phyloP scores from a whole-genome alignment of 64 coral and sea anemone species.

The Astreopora myriophthalma region DNA sequence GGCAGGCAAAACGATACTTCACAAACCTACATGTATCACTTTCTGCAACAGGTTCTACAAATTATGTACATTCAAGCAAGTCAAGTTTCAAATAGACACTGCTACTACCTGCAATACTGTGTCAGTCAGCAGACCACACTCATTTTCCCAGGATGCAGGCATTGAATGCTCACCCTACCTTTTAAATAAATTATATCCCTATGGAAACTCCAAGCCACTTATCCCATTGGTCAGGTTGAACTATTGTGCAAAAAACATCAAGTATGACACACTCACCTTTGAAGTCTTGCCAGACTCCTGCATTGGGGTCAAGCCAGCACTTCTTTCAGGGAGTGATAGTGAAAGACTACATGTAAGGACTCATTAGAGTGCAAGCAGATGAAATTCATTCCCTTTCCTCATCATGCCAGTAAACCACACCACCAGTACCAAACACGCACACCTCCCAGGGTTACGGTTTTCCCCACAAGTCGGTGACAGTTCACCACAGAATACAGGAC shows the following conservation, averaged over 20 bases:
- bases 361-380: conserved; percentile 67
- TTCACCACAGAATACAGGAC: too few relatives aligned
- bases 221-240: conserved; percentile 48
- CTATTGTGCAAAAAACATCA: conserved; percentile 26
- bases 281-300: conserved; percentile 51
- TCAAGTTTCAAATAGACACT: conserved; percentile 72
- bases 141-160: not conserved
- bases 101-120: conserved; percentile 67
- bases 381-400: conserved; percentile 48
- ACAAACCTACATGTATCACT: not conserved
- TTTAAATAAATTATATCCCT: too few relatives aligned
- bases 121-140: not conserved
- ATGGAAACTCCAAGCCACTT: conserved; percentile 69
- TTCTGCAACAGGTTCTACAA: conserved; percentile 32
- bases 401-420: conserved; percentile 11
- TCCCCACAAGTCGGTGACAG: not conserved
- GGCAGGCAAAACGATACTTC: conserved; percentile 24
- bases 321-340: conserved; percentile 63
- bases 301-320: conserved; percentile 56
- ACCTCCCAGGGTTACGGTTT: not conserved
- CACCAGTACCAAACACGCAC: not conserved
- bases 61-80: conserved; percentile 11
- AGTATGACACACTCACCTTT: conserved; percentile 57
- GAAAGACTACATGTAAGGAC: conserved; percentile 41
- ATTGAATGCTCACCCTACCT: conserved; percentile 33